These are phyloP conservation scores for Ciconia stormi DNA, from an alignment of 2,113 vertebrate species.

Conservation along the genomic window DNA sequence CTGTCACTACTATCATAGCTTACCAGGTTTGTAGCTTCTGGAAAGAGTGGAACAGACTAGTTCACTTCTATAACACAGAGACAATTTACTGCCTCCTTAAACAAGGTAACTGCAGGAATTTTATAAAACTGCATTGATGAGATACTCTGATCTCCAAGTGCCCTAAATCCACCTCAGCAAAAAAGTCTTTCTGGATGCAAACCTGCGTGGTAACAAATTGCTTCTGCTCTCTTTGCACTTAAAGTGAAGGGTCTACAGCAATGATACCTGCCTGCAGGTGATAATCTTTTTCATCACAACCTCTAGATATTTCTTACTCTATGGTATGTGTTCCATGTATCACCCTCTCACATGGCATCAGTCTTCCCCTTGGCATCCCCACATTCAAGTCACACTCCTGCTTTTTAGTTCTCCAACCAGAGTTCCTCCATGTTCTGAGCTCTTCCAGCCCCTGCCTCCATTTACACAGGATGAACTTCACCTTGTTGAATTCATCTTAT, in stretches of 20 bases:
- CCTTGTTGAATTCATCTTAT: background rate
- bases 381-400: background rate
- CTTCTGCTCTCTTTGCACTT: background rate
- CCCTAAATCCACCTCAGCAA: background rate
- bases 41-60: background rate
- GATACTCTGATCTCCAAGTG: background rate
- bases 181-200: background rate
- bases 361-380: accelerated
- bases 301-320: background rate
- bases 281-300: background rate
- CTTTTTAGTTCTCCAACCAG: background rate
- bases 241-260: background rate
- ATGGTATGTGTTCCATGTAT: background rate
- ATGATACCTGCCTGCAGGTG: background rate
- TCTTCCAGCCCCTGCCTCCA: background rate
- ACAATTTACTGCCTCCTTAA: background rate
- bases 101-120: background rate
- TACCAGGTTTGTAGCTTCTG: background rate
- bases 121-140: background rate
- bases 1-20: background rate
- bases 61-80: background rate
- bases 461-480: background rate
- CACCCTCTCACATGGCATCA: background rate
- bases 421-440: background rate
- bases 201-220: background rate